Conservation (phyloP, 30 jellyfish, hydroid and myxozoan genomes). For the Euphysa ruthae region DNA sequence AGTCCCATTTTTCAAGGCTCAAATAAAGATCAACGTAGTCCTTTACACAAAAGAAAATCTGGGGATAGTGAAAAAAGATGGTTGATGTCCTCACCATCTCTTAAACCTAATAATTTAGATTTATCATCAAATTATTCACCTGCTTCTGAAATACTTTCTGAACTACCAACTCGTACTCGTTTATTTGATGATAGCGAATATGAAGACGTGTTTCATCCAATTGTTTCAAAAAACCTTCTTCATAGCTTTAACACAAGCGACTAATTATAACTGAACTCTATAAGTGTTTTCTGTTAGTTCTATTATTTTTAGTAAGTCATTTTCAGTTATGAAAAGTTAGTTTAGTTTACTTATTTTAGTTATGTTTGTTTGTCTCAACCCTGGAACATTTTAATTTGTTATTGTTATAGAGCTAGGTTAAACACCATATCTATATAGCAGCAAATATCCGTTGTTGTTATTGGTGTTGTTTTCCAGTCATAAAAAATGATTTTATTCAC, state of each 20-base stretch:
- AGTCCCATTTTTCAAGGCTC: neutral
- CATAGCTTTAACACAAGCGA: conserved; percentile 11
- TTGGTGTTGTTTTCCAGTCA: no score
- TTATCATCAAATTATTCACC: conserved; percentile 17
- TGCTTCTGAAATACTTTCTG: conserved; percentile 4
- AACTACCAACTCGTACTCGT: conserved; percentile 21
- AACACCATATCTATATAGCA: no score
- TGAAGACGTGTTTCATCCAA: conserved; percentile 3
- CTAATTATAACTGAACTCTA: no score
- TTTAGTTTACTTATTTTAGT: no score
- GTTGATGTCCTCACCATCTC: neutral
- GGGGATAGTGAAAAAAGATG: neutral
- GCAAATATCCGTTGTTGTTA: no score
- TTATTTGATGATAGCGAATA: conserved; percentile 8
- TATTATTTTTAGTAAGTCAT: no score
- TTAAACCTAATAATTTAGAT: neutral
- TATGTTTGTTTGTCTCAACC: no score
- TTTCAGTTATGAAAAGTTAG: no score
- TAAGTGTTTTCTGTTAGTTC: no score
- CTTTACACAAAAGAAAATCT: conserved; percentile 1
- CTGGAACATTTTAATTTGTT: no score
- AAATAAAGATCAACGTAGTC: neutral
- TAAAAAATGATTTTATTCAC: no score
- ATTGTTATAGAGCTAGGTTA: no score
- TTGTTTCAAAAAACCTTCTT: conserved; percentile 16